Percentiles rank a stretch among this genome's conserved stretches.
phyloP scores from a whole-genome alignment of 2,113 vertebrate species.

The Rhinopomastus cyanomelas region DNA sequence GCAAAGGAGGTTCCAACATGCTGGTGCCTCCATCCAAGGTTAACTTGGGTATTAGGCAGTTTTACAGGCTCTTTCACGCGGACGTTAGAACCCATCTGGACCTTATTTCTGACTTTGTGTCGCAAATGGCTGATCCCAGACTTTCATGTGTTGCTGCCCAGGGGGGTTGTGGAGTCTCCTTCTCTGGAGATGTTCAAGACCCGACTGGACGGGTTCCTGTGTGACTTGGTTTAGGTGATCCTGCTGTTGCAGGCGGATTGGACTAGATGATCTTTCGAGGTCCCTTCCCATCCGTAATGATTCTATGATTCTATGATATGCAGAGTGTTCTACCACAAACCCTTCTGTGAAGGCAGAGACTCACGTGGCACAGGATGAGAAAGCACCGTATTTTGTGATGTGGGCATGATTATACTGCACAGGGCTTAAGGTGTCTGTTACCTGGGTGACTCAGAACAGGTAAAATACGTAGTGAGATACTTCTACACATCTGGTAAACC shows the following conservation, averaged over 20 bases:
- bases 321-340: background rate
- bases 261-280: no score
- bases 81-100: background rate
- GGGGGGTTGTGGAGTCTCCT: no score
- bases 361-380: fast-evolving
- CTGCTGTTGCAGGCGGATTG: no score
- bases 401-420: fast-evolving
- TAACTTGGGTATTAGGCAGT: background rate
- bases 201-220: no score
- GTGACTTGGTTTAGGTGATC: no score
- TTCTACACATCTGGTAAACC: background rate
- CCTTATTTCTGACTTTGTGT: background rate
- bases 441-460: background rate
- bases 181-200: no score
- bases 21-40: background rate
- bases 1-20: background rate
- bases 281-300: no score
- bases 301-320: no score
- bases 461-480: background rate
- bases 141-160: fast-evolving
- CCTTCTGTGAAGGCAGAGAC: background rate
- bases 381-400: background rate
- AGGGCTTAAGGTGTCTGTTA: background rate
- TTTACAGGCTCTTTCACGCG: background rate
- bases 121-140: background rate